A percentile compares a stretch with the other conserved stretches of the same genome.
These are phyloP conservation scores for Poecilobothrus nobilitatus DNA, from an alignment of 2,888 invertebrate genomes.

Conservation along the genomic window DNA sequence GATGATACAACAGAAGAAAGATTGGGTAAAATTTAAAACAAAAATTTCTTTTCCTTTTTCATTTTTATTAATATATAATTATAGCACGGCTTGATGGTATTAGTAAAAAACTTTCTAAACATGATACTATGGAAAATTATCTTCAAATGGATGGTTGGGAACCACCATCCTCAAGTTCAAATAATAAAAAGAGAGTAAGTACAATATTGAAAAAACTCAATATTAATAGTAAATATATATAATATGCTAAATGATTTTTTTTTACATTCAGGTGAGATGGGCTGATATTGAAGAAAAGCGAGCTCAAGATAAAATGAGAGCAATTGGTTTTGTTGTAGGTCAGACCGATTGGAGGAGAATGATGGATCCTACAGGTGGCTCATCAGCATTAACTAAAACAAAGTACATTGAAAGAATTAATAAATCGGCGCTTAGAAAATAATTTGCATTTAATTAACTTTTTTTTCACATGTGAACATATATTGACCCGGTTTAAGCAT, in stretches of 20 bases:
- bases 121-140: conserved; percentile 83
- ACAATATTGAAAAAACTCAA: conserved; percentile 12
- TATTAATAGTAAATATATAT: neutral
- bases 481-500: too few species aligned
- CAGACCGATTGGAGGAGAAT: conserved; percentile 94
- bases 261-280: conserved; percentile 76
- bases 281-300: conserved; percentile 92
- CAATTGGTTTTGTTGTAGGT: conserved; percentile 93
- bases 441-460: neutral
- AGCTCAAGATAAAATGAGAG: conserved; percentile 84
- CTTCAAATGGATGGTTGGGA: conserved; percentile 71
- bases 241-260: neutral
- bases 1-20: conserved; percentile 75
- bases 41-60: neutral
- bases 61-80: conserved; percentile 32
- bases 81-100: conserved; percentile 90
- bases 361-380: conserved; percentile 85
- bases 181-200: conserved; percentile 85
- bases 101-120: conserved; percentile 57
- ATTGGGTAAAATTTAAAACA: conserved; percentile 61
- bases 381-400: conserved; percentile 83
- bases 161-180: conserved; percentile 48
- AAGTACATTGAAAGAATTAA: conserved; percentile 73
- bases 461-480: too few species aligned
- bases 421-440: conserved; percentile 24